These are phyloP conservation scores for Luffia ferchaultella DNA, from an alignment of 2,888 invertebrate genomes.

Conservation along the genomic window DNA sequence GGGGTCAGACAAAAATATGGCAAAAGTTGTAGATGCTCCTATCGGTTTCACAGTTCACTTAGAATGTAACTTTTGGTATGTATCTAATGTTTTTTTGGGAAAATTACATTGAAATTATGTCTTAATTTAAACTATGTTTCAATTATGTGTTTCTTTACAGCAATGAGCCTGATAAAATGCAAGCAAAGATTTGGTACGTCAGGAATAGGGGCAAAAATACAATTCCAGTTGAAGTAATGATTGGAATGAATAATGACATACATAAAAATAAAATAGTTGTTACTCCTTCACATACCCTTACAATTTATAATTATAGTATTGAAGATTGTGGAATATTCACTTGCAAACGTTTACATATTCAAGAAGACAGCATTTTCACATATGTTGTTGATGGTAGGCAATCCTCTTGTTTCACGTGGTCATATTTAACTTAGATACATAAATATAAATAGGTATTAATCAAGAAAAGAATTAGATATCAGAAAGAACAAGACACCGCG, in stretches of 20 bases:
- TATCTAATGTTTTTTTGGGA: not conserved
- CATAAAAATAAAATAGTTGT: slow-evolving; percentile 7
- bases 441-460: no score
- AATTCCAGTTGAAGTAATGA: slow-evolving; percentile 5
- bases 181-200: slow-evolving; percentile 21
- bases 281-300: slow-evolving; percentile 18
- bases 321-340: slow-evolving; percentile 23
- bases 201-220: slow-evolving; percentile 14
- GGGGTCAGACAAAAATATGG: slow-evolving; percentile 5
- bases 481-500: no score
- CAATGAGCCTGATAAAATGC: slow-evolving; percentile 13
- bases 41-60: slow-evolving; percentile 11
- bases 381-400: slow-evolving; percentile 17
- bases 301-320: slow-evolving; percentile 17
- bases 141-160: slow-evolving; percentile 6
- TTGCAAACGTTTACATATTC: slow-evolving; percentile 14
- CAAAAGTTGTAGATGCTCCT: slow-evolving; percentile 13
- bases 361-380: slow-evolving; percentile 10
- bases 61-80: slow-evolving; percentile 16
- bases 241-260: not conserved
- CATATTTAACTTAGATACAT: no score
- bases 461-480: no score
- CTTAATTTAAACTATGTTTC: not conserved
- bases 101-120: not conserved
- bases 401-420: no score